A percentile compares a stretch with the other conserved stretches of the same genome.
Conservation (phyloP, 2,888 invertebrate species). For the Colletes collaris region DNA sequence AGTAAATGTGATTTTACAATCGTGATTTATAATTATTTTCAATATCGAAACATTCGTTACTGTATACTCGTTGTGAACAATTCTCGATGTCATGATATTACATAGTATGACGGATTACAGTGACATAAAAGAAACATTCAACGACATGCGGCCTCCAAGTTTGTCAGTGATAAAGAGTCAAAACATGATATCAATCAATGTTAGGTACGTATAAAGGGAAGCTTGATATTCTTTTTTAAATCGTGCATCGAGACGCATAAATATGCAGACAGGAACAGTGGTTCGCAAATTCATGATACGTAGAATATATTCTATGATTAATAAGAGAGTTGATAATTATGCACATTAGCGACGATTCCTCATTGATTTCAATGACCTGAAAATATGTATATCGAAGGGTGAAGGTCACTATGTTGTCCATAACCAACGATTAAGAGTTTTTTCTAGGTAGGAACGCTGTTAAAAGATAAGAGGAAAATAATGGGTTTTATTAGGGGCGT, state of each 20-base stretch:
- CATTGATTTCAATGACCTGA: no score
- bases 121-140: not conserved
- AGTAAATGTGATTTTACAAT: not conserved
- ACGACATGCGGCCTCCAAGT: conserved; percentile 16
- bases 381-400: no score
- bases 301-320: no score
- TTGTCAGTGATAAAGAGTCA: conserved; percentile 15
- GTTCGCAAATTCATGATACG: no score
- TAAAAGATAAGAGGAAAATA: no score
- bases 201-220: conserved; percentile 30
- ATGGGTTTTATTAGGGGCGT: no score
- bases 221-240: not conserved
- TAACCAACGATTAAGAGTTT: no score
- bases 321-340: no score
- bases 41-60: not conserved
- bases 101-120: conserved; percentile 26
- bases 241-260: not conserved
- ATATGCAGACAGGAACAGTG: not conserved
- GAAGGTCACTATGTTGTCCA: no score
- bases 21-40: not conserved
- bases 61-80: not conserved
- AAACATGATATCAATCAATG: conserved; percentile 22
- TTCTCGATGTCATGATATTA: not conserved
- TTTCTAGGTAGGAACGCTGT: no score
- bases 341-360: no score